A percentile compares a stretch with the other conserved stretches of the same genome.
These are phyloP conservation scores for Panagrolaimus sp. DNA, from an alignment of 1,140 invertebrate genomes.

Conservation along the genomic window DNA sequence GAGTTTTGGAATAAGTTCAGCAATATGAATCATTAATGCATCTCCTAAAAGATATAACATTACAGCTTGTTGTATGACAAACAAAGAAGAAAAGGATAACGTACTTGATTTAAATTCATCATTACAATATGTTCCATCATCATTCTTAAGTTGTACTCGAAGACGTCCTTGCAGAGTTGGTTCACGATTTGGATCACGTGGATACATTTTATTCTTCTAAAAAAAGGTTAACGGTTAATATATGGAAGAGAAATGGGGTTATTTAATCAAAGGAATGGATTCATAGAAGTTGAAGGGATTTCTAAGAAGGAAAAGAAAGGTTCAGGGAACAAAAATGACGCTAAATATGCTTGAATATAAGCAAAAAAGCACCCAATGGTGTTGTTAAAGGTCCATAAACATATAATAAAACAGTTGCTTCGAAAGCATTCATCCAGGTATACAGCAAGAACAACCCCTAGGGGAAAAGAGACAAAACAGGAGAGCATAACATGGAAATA, in stretches of 20 bases:
- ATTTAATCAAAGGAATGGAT: conserved; percentile 12
- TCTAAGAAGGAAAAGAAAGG: no score
- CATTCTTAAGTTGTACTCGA: conserved; percentile 81
- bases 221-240: not conserved
- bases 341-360: not conserved
- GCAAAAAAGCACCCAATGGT: not conserved
- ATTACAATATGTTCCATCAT: conserved; percentile 74
- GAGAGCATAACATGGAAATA: no score
- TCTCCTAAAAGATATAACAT: conserved; percentile 63
- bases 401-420: not conserved
- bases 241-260: conserved; percentile 18
- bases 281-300: no score
- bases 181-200: conserved; percentile 83
- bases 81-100: conserved; percentile 44
- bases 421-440: not conserved
- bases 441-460: no score
- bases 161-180: conserved; percentile 75
- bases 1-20: conserved; percentile 81
- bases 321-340: no score
- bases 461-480: no score
- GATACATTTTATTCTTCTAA: conserved; percentile 76
- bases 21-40: conserved; percentile 71
- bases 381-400: not conserved
- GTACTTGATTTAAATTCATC: conserved; percentile 69
- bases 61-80: no score